phyloP scores from a whole-genome alignment of 1,140 invertebrate genomes.

The Sitobion miscanthi region DNA sequence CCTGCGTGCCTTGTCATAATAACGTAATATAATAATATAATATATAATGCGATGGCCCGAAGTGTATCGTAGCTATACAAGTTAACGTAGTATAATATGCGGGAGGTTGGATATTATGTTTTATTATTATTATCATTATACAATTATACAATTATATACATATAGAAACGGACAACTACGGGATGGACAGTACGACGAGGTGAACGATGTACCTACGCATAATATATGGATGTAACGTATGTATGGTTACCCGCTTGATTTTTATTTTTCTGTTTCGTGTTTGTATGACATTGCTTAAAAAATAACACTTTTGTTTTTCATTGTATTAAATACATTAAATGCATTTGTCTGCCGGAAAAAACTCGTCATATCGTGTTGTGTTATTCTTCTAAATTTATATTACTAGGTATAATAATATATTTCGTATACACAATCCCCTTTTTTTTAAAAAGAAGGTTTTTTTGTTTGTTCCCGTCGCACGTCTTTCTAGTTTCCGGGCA shows the following conservation, averaged over 20 bases:
- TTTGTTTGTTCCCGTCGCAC: neutral
- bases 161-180: neutral
- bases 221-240: neutral
- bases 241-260: neutral
- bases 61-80: neutral
- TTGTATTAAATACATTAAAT: neutral
- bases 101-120: neutral
- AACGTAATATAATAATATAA: neutral
- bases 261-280: neutral
- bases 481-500: neutral
- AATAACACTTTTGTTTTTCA: neutral
- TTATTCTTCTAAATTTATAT: neutral
- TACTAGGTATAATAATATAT: too few relatives aligned
- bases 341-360: neutral
- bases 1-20: neutral
- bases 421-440: neutral
- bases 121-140: constrained; percentile 4
- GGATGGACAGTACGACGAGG: neutral
- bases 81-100: neutral
- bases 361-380: neutral
- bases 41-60: neutral
- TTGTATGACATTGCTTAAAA: constrained; percentile 8
- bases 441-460: too few relatives aligned
- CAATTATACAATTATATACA: neutral
- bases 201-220: neutral